Evolutionary conservation across 2,113 vertebrate genomes (phyloP).

Genomic region (Clarias magur): DNA sequence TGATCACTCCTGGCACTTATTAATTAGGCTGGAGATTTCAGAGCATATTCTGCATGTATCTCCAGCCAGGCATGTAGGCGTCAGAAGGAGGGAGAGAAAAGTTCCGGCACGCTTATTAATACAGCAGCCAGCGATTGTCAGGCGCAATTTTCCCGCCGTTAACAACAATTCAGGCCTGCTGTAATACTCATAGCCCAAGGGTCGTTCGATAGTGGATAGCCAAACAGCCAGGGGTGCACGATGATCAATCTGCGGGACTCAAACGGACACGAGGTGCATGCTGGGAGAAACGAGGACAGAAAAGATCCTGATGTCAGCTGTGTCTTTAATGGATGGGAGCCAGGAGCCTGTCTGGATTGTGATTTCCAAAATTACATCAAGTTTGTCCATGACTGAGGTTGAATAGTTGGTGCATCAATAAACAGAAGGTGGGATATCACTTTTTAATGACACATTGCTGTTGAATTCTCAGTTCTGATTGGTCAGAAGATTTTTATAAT

Average conservation of each 20-base stretch:
- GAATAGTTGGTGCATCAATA: neutral
- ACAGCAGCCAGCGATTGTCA: conserved; percentile 52
- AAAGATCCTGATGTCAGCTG: conserved; percentile 19
- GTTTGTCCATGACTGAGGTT: neutral
- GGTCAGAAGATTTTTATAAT: too few relatives aligned
- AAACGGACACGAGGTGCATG: conserved; percentile 23
- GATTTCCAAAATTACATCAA: neutral
- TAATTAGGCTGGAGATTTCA: conserved; percentile 64
- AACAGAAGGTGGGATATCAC: neutral
- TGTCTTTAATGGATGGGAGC: conserved; percentile 35
- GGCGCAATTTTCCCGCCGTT: conserved; percentile 65
- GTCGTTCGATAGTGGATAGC: conserved; percentile 39
- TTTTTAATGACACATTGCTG: neutral
- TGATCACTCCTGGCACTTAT: conserved; percentile 55
- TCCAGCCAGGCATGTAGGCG: conserved; percentile 43
- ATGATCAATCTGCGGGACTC: conserved; percentile 1
- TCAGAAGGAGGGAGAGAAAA: conserved; percentile 42
- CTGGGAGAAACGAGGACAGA: conserved; percentile 54
- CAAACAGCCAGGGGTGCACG: neutral
- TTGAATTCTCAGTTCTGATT: neutral
- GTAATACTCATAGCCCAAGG: conserved; percentile 47
- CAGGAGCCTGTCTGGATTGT: neutral
- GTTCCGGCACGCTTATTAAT: conserved; percentile 57
- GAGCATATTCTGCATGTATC: conserved; percentile 59
- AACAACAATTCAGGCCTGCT: conserved; percentile 48